phyloP scores from a whole-genome alignment of 23 tunicate species.

The Phallusia fumigata region DNA sequence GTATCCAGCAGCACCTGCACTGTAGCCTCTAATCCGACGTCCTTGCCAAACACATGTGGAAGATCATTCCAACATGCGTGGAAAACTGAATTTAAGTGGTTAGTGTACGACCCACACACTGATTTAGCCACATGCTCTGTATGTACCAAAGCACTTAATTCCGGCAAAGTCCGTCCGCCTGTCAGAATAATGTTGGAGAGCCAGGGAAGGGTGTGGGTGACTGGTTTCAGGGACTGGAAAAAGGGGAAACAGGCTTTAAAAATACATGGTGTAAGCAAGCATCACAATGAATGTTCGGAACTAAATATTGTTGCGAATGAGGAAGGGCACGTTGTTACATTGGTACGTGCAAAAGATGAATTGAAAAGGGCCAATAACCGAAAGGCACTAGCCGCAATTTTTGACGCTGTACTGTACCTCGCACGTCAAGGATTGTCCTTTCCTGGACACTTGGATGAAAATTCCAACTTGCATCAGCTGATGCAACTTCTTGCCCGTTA shows the following conservation, averaged over 20 bases:
- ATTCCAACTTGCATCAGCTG: neutral
- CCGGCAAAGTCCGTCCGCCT: neutral
- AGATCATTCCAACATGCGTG: too few species aligned
- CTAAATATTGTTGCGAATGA: neutral
- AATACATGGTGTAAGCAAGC: neutral
- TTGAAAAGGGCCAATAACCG: neutral
- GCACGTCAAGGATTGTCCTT: conserved; percentile 16
- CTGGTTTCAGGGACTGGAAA: neutral
- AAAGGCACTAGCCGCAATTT: neutral
- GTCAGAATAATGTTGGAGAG: neutral
- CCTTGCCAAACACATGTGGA: too few species aligned
- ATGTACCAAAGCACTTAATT: neutral
- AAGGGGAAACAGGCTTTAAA: neutral
- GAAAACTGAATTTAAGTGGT: too few species aligned
- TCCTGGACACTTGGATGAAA: neutral
- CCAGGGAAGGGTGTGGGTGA: neutral
- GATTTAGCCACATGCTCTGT: neutral
- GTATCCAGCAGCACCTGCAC: too few species aligned
- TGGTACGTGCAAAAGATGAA: neutral
- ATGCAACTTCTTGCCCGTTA: neutral
- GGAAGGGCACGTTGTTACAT: neutral
- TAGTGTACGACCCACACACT: neutral
- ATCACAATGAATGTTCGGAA: neutral
- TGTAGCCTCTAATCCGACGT: too few species aligned
- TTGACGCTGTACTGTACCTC: conserved; percentile 3